Conservation (phyloP, 2,797 vertebrate species). For the Sebastes flavidus region DNA sequence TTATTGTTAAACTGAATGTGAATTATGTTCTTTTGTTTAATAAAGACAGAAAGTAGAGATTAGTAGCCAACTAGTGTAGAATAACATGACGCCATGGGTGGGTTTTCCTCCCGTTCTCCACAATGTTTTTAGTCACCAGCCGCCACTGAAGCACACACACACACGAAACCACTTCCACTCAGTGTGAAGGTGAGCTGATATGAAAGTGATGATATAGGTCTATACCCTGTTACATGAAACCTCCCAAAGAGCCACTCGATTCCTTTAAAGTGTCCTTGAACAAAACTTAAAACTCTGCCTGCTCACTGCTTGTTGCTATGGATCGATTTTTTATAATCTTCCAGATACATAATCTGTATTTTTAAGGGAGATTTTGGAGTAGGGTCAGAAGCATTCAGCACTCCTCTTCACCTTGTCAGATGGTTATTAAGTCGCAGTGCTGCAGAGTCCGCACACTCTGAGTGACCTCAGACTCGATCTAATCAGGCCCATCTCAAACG, state of each 20-base stretch:
- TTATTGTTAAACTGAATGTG: too few species aligned
- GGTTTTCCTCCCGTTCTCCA: too few species aligned
- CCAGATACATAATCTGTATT: not conserved
- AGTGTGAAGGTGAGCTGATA: too few species aligned
- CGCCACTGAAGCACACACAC: too few species aligned
- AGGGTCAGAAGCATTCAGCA: not conserved
- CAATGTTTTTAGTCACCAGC: too few species aligned
- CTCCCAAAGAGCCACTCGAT: not conserved
- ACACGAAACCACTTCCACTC: too few species aligned
- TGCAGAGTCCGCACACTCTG: not conserved
- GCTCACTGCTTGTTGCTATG: not conserved
- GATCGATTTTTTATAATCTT: not conserved
- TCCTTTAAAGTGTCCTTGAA: not conserved
- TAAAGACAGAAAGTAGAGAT: too few species aligned
- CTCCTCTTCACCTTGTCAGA: not conserved
- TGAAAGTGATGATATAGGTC: too few species aligned
- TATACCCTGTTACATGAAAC: not conserved
- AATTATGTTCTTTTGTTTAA: too few species aligned
- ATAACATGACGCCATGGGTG: too few species aligned
- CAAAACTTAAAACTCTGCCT: not conserved
- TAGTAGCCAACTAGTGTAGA: too few species aligned
- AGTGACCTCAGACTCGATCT: slow-evolving; percentile 35
- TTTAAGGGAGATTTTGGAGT: not conserved
- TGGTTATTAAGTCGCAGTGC: not conserved
- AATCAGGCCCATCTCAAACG: slow-evolving; percentile 26